Percentiles rank a stretch among this genome's conserved stretches.
Conservation (phyloP, 2,888 invertebrate species). For the Sinotaia quadrata region DNA sequence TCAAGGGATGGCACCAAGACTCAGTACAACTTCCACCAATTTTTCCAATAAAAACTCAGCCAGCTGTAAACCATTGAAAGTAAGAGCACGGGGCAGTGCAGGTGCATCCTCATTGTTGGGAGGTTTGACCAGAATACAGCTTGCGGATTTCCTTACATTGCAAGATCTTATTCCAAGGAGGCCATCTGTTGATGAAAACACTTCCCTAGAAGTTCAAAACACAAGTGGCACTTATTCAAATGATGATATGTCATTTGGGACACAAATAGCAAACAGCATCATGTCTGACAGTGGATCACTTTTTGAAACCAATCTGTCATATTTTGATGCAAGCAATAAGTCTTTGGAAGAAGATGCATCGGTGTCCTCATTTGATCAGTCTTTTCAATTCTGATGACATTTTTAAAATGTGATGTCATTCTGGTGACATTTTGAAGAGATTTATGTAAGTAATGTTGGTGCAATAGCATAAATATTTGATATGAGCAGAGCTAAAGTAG, state of each 20-base stretch:
- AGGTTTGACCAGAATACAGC: constrained; percentile 2
- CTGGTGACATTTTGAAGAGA: too few species aligned
- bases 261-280: constrained; percentile 8
- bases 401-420: neutral
- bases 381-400: neutral
- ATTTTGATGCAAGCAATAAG: constrained; percentile 11
- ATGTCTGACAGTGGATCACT: constrained; percentile 16
- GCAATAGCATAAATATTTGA: too few species aligned
- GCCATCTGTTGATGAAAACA: constrained; percentile 19
- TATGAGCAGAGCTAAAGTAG: too few species aligned
- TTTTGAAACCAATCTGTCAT: constrained; percentile 22
- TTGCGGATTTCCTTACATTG: constrained; percentile 18
- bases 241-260: constrained; percentile 13
- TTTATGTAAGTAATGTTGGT: too few species aligned
- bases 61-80: neutral
- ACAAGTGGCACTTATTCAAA: constrained; percentile 12
- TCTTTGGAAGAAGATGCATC: constrained; percentile 13
- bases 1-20: neutral
- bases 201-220: constrained; percentile 23
- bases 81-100: neutral
- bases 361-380: constrained; percentile 13
- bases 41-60: neutral
- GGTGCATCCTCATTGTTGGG: neutral
- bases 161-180: constrained; percentile 20
- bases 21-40: constrained; percentile 14